Evolutionary conservation across 2,888 invertebrate species (phyloP).

Genomic region (Metellina segmentata): DNA sequence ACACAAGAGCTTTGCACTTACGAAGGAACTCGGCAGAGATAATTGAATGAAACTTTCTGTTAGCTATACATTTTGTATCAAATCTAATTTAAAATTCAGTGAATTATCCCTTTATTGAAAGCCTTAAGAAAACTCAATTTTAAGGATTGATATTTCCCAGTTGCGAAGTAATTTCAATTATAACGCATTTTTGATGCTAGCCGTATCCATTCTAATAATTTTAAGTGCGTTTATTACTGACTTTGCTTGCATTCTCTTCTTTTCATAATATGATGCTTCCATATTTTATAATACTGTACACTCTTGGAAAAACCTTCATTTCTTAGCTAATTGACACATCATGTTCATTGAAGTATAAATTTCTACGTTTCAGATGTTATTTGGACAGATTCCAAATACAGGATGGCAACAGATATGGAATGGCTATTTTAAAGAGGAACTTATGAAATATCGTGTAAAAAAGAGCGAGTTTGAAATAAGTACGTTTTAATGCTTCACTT

Average conservation of each 20-base stretch:
- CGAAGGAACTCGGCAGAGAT: too few relatives aligned
- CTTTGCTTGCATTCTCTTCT: too few relatives aligned
- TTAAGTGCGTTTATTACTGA: background rate
- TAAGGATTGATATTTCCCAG: background rate
- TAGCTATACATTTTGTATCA: background rate
- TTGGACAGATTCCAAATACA: background rate
- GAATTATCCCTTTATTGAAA: background rate
- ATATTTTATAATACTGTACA: background rate
- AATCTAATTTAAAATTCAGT: background rate
- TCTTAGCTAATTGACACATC: background rate
- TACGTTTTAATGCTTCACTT: constrained; percentile 40
- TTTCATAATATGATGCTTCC: background rate
- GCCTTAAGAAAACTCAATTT: background rate
- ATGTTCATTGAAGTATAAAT: background rate
- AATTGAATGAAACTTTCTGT: too few relatives aligned
- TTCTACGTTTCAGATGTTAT: background rate
- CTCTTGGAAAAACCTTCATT: background rate
- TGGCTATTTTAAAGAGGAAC: background rate
- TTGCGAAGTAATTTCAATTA: background rate
- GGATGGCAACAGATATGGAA: background rate
- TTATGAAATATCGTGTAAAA: background rate
- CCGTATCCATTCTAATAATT: background rate
- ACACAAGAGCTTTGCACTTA: too few relatives aligned
- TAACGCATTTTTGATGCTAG: background rate
- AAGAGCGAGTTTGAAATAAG: background rate